Base-by-base conservation (phyloP, 2,797 vertebrate genomes). In the Lutjanus argentimaculatus region DNA sequence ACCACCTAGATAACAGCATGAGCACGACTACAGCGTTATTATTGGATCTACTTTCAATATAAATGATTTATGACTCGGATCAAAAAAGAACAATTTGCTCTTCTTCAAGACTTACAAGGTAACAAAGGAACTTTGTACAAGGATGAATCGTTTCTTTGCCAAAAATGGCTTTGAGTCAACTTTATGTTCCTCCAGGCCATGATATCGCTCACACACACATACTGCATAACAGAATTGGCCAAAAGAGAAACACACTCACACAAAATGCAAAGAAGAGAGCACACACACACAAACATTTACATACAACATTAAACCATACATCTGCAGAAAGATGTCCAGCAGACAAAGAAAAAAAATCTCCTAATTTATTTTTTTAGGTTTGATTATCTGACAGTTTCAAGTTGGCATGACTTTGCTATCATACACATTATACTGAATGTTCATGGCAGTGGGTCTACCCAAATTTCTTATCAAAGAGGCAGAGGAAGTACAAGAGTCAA, bases 401-500 rank as follows among this genome's bases (percentile, higher is more conserved):
- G 83, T 62, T 77, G 57, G 83, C 88, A 79, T 86, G 83, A 86
- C 87, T 88, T 83, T 72, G 2, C 7, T 65, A 86, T 90, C 91
- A 81, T 87, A 89, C 87, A 85, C 58, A 84, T 92, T 90, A 90
- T 85, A 78, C 74, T 79, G 62, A 80, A 88, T 82, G 6, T 22
- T 93, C 90, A 80, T 51, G 82, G 91, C 93, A 89, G 87, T 89
- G 93, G 93, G 95, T 93, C 94, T 90, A 93, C 85, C 89, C 78
- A 73, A 62, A 87, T 93, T 95, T 89, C 94, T 96, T 96, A 96
- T 96, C 95, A 94, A 89, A 93, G 93, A 85, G 91, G 87, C 87
- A 95, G 84, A 96, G 96, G 95, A 96, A 97, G 94, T 92, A 84
- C 83, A 92, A 92, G 93, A 96, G 91, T 95, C 95, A 89, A 95